Base-by-base conservation (phyloP, 1,140 invertebrate species). In the Thaumetopoea pityocampa region DNA sequence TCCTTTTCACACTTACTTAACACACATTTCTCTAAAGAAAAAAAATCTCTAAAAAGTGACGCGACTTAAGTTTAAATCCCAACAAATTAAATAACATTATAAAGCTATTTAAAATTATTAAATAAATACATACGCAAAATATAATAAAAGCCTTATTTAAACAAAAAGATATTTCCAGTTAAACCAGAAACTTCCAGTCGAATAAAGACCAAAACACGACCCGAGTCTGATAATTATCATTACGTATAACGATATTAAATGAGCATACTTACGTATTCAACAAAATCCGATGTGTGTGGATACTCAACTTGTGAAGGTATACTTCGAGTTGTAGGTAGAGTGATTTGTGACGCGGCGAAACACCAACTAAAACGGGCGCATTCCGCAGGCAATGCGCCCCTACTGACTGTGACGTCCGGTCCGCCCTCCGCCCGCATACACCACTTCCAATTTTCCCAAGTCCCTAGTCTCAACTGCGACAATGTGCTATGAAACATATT, bases 381-480 rank as follows among this genome's bases (percentile, higher is more conserved):
- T 70, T 47, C 59, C 66, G 60, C 66, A 66, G 64, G 47, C 67
- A 66, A 63, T 68, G 69, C 66, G 67, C 58, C 65, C 60, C 36
- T 56, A 80, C 76, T 80, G 72, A 57, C 64, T 62, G 23, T 19
- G 41, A 47, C 49, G 38, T 33, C 10, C 66, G 61, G 45, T 50
- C 58, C 59, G 32, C 58, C 58, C n/a, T n/a, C 55, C 65, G 49
- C 67, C 59, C 58, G 55, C 38, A 33, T 48, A 44, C 51, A 36
- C 19, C 36, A 44, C 24, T 51, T 48, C 57, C 52, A 61, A 66
- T 41, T 44, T 51, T 35, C 11, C 23, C 24, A 35, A 43, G 44
- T 38, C 51, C 50, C 44, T 46, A 43, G 47, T 37, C 15, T 20
- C 29, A 30, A 41, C 33, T 17, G 37, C 38, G 26, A 44, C 46